These are phyloP conservation scores for Myiotriccus ornatus DNA, from an alignment of 2,797 vertebrate genomes.

Conservation along the genomic window DNA sequence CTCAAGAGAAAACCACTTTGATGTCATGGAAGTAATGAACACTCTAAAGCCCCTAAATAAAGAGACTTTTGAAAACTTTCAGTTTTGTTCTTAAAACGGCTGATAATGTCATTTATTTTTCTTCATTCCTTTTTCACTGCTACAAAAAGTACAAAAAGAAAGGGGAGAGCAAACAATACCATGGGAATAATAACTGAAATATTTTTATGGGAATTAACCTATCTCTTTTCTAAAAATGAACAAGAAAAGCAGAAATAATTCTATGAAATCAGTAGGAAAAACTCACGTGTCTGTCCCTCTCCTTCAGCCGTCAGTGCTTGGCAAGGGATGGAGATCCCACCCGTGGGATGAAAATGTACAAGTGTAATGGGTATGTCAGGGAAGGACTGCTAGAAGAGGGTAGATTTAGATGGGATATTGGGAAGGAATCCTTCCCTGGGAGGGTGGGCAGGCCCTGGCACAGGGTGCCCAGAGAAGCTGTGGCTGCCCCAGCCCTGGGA, in stretches of 20 bases:
- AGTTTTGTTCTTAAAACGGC: neutral
- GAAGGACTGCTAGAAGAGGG: fast-evolving
- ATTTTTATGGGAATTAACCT: neutral
- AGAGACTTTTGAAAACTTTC: neutral
- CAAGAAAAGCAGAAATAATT: neutral
- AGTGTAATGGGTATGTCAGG: fast-evolving
- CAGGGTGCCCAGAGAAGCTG: neutral
- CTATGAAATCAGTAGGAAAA: neutral
- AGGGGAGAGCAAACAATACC: neutral
- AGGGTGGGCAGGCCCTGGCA: neutral
- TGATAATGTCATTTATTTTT: neutral
- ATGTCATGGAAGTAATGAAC: neutral
- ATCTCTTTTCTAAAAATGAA: neutral
- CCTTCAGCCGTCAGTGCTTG: neutral
- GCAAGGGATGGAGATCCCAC: neutral
- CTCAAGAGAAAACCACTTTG: neutral
- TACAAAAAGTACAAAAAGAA: neutral
- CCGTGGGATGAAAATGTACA: fast-evolving
- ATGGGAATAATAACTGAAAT: neutral
- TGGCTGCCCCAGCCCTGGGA: neutral
- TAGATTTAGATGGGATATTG: fast-evolving
- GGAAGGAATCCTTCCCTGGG: no score
- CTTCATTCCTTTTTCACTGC: neutral
- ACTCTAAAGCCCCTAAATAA: neutral
- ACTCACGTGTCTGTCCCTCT: neutral